Evolutionary conservation across 2,113 vertebrate species (phyloP).

Genomic region (Cathartes aura): DNA sequence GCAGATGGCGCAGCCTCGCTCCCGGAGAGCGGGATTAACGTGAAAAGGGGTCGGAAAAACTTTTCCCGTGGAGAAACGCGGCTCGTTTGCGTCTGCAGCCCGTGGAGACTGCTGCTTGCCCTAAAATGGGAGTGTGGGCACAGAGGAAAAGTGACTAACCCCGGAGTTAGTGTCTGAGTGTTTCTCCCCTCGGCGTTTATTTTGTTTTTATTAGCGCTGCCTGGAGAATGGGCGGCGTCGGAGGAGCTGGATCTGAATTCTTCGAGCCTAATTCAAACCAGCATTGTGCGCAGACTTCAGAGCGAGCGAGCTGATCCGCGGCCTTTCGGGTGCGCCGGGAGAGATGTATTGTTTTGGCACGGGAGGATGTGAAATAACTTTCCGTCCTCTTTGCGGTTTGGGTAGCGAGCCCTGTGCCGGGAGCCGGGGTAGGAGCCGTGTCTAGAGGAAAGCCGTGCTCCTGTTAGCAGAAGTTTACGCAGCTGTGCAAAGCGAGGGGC

Average conservation of each 20-base stretch:
- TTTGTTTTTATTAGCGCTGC: not conserved
- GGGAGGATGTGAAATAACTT: not conserved
- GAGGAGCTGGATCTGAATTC: not conserved
- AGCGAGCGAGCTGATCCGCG: accelerated
- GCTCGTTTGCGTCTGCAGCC: not conserved
- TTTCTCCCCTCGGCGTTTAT: not conserved
- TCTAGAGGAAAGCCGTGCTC: not conserved
- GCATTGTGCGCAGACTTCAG: not conserved
- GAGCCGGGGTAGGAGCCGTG: not conserved
- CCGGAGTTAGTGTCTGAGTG: not conserved
- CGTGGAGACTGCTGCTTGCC: not conserved
- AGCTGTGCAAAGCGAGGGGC: not conserved
- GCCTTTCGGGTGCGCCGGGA: not conserved
- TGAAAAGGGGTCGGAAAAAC: not conserved
- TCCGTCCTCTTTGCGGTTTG: accelerated
- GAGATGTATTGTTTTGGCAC: not conserved
- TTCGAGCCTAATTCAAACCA: not conserved
- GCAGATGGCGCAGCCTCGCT: not conserved
- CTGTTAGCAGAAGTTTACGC: accelerated
- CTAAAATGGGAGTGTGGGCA: not conserved
- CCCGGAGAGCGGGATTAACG: accelerated
- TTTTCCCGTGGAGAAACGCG: accelerated
- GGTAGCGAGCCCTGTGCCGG: accelerated
- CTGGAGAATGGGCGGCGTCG: not conserved
- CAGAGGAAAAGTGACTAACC: not conserved